phyloP scores from a whole-genome alignment of 2,888 invertebrate species.

The Hyppa rectilinea region DNA sequence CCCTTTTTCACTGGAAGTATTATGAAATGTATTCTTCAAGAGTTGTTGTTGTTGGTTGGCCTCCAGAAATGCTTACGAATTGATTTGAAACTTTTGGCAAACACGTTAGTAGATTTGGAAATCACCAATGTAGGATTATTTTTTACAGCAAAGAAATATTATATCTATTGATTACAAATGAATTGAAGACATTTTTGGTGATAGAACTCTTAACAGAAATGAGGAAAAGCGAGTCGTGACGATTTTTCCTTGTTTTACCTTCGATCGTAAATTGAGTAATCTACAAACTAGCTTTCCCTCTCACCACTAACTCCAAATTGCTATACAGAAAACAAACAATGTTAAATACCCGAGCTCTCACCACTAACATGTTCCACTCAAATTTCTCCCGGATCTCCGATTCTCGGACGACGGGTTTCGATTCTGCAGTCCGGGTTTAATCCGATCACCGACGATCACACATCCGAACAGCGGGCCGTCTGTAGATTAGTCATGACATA shows the following conservation, averaged over 20 bases:
- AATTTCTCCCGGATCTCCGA: conserved; percentile 29
- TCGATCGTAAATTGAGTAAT: neutral
- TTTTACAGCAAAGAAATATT: too few species aligned
- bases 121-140: neutral
- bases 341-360: conserved; percentile 15
- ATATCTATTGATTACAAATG: too few species aligned
- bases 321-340: conserved; percentile 15
- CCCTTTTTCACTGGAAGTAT: too few species aligned
- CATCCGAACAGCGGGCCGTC: conserved; percentile 71
- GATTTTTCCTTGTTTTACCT: neutral
- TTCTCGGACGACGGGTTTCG: conserved; percentile 54
- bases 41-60: too few species aligned
- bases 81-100: neutral
- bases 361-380: conserved; percentile 2
- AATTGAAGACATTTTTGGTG: too few species aligned
- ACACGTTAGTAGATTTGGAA: neutral
- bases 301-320: neutral
- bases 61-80: too few species aligned
- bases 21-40: too few species aligned
- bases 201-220: neutral
- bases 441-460: conserved; percentile 78
- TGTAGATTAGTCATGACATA: conserved; percentile 77
- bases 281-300: neutral
- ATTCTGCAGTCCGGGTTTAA: conserved; percentile 68
- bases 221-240: neutral